These are phyloP conservation scores for Tortricodes alternella DNA, from an alignment of 2,888 invertebrate species.

Conservation along the genomic window DNA sequence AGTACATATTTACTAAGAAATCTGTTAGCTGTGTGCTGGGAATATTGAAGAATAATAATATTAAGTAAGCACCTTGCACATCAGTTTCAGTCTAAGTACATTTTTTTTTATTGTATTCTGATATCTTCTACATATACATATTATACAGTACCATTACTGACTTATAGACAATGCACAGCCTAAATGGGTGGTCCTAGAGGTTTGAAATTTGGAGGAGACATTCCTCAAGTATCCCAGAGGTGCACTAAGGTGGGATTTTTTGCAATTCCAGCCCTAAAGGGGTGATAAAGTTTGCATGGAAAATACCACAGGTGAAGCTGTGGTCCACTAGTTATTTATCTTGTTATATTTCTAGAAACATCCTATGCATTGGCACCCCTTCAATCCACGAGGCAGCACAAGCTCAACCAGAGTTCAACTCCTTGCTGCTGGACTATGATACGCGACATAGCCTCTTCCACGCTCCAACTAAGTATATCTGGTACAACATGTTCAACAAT, in stretches of 20 bases:
- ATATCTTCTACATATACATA: too few relatives aligned
- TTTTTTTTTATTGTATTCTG: neutral
- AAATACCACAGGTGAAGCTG: too few relatives aligned
- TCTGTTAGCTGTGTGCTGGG: constrained; percentile 85
- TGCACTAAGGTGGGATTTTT: too few relatives aligned
- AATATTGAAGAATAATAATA: constrained; percentile 83
- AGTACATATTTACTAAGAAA: constrained; percentile 91
- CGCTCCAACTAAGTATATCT: constrained; percentile 85
- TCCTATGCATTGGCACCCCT: constrained; percentile 94
- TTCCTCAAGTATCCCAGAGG: too few relatives aligned
- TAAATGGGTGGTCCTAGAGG: too few relatives aligned
- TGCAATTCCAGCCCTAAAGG: too few relatives aligned
- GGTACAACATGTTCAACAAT: constrained; percentile 96
- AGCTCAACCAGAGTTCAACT: constrained; percentile 60
- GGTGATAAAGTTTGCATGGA: too few relatives aligned
- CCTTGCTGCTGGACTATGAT: constrained; percentile 92
- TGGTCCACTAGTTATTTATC: too few relatives aligned
- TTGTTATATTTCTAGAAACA: constrained; percentile 80
- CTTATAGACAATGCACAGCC: too few relatives aligned
- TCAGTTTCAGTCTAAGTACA: too few relatives aligned
- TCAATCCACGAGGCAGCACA: constrained; percentile 88
- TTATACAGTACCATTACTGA: too few relatives aligned
- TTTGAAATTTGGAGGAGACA: too few relatives aligned
- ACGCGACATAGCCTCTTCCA: constrained; percentile 86
- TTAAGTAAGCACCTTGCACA: constrained; percentile 81